Conservation (phyloP, 2,113 vertebrate genomes). For the Hippocampus zosterae region DNA sequence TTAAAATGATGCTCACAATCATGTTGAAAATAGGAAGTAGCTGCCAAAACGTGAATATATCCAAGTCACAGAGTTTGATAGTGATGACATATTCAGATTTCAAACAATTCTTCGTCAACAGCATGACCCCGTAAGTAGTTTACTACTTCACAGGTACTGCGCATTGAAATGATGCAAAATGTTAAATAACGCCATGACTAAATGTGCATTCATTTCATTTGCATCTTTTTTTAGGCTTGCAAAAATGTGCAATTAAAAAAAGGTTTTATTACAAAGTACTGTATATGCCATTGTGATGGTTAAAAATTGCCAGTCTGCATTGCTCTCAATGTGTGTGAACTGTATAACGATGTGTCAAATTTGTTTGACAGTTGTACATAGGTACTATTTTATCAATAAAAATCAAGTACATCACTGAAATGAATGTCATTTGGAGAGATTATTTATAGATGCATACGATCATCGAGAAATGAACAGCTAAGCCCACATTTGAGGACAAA, state of each 20-base stretch:
- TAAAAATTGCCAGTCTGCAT: constrained; percentile 50
- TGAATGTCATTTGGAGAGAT: not conserved
- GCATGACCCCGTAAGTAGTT: constrained; percentile 37
- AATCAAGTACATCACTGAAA: constrained; percentile 33
- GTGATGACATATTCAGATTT: constrained; percentile 7
- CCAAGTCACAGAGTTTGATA: constrained; percentile 25
- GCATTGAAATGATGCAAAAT: not conserved
- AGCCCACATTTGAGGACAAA: not conserved
- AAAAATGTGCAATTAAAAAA: constrained; percentile 42
- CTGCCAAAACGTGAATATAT: constrained; percentile 35
- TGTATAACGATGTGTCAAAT: constrained; percentile 53
- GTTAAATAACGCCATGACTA: constrained; percentile 23
- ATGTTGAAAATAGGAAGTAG: constrained; percentile 49
- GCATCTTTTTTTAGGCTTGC: constrained; percentile 13
- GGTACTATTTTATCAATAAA: constrained; percentile 75
- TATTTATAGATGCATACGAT: not conserved
- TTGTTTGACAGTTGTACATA: constrained; percentile 61
- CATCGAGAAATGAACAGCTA: not conserved
- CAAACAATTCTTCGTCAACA: constrained; percentile 22
- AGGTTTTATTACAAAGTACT: constrained; percentile 46
- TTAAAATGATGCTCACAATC: constrained; percentile 45
- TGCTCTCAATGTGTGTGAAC: constrained; percentile 60
- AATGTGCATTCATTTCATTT: constrained; percentile 27
- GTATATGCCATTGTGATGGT: constrained; percentile 54
- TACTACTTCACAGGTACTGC: constrained; percentile 19